Evolutionary conservation across 2,888 invertebrate genomes (phyloP), one percentile per base, ranked within the genome.

Genomic region (Ophion ventricosus): DNA sequence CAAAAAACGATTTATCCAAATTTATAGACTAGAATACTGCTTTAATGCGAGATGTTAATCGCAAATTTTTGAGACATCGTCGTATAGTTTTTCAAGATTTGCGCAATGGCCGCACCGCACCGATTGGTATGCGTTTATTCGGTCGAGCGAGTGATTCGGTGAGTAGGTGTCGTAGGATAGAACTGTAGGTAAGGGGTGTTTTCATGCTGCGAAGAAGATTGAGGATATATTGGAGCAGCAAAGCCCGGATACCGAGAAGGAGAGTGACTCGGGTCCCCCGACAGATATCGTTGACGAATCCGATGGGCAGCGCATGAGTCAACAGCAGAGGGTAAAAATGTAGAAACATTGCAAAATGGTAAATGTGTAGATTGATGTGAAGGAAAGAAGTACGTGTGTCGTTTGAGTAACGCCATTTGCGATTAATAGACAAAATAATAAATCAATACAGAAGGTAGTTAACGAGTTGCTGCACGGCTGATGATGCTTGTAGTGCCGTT

Each of bases 171-270:
- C 87, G 92, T 93, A 93, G 93, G 91, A 89, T 92, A 93, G 93
- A 92, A 91, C 88, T 92, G 92, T 93, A 93, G 93, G 91, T 90
- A 90, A 91, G 91, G 91, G 91, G 90, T 93, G 91, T 93, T 93
- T 93, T 93, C 93, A 93, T 93, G 93, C 93, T 93, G 93, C 93
- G 64, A 89, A 90, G 91, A 90, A 92, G 91, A 90, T 77, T 87
- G 90, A 91, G 88, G 92, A 92, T 88, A 86, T 86, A 82, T 88
- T 83, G 88, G 91, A 90, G 87, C 14, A 49, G 49, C 88, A 87
- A 86, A 85, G 86, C 23, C 35, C 80, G 80, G 91, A 91, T 85
- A 85, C 88, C 82, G 90, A 90, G 85, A 87, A 86, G 91, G 88
- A 88, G 88, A 86, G 83, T 86, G 91, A 91, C 80, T 88, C 87